Evolutionary conservation across 2,113 vertebrate species (phyloP).

Genomic region (Grantiella picta): DNA sequence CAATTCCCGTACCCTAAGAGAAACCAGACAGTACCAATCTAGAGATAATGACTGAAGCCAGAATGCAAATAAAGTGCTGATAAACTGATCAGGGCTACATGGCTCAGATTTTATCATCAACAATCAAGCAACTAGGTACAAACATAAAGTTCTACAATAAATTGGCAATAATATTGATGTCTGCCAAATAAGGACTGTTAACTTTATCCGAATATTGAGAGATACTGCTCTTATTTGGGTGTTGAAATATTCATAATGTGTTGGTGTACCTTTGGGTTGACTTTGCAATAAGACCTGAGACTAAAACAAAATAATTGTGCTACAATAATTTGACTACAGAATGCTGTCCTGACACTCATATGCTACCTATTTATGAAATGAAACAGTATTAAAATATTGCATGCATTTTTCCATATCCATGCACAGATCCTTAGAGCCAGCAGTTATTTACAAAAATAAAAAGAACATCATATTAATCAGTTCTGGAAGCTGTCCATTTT

Average conservation of each 20-base stretch:
- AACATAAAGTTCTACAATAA: not conserved
- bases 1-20: not conserved
- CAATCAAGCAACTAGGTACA: not conserved
- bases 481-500: slow-evolving; percentile 23
- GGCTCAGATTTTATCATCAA: not conserved
- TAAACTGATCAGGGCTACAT: not conserved
- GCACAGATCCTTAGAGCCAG: slow-evolving; percentile 43
- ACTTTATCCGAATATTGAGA: not conserved
- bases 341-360: slow-evolving; percentile 11
- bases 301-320: slow-evolving; percentile 14
- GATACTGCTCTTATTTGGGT: not conserved
- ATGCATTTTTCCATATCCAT: slow-evolving; percentile 24
- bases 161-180: not conserved
- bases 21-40: not conserved
- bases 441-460: slow-evolving; percentile 62
- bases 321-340: not conserved
- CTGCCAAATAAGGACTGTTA: not conserved
- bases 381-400: slow-evolving; percentile 40
- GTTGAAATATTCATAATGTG: slow-evolving; percentile 1
- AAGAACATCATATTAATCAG: slow-evolving; percentile 35
- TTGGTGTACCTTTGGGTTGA: slow-evolving; percentile 45
- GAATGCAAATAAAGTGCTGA: not conserved
- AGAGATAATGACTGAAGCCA: not conserved
- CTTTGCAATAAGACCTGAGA: not conserved
- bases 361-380: slow-evolving; percentile 38